These are phyloP conservation scores for Hipparchia semele DNA, from an alignment of 2,888 invertebrate genomes.

Conservation along the genomic window DNA sequence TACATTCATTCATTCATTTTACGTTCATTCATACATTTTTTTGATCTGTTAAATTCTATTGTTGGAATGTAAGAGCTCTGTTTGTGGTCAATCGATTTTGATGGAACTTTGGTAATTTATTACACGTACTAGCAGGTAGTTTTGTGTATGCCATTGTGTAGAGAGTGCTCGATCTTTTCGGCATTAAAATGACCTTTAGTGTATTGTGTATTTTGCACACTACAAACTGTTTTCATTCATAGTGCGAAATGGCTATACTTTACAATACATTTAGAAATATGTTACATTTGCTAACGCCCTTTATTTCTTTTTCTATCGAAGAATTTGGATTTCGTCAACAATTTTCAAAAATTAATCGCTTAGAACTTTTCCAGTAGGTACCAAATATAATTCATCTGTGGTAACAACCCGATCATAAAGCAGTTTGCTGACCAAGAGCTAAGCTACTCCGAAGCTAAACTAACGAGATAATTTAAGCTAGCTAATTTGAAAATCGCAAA, in stretches of 20 bases:
- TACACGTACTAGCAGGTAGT: conserved; percentile 44
- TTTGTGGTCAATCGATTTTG: conserved; percentile 53
- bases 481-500: too few relatives aligned
- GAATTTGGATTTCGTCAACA: neutral
- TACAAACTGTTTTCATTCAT: conserved; percentile 36
- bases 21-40: conserved; percentile 47
- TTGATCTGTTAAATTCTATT: conserved; percentile 24
- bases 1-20: conserved; percentile 46
- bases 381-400: too few relatives aligned
- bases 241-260: conserved; percentile 6
- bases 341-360: neutral
- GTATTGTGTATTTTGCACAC: conserved; percentile 17
- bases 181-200: conserved; percentile 29
- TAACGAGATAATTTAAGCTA: neutral
- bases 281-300: conserved; percentile 24
- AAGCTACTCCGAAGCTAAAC: too few relatives aligned
- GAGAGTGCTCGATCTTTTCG: conserved; percentile 33
- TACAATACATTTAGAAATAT: conserved; percentile 7
- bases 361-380: too few relatives aligned
- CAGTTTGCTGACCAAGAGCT: too few relatives aligned
- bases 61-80: conserved; percentile 26
- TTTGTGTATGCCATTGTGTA: conserved; percentile 24
- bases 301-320: neutral
- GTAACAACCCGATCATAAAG: neutral
- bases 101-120: conserved; percentile 49